Evolutionary conservation across 2,113 vertebrate genomes (phyloP).

Genomic region (Periophthalmodon schlosseri): DNA sequence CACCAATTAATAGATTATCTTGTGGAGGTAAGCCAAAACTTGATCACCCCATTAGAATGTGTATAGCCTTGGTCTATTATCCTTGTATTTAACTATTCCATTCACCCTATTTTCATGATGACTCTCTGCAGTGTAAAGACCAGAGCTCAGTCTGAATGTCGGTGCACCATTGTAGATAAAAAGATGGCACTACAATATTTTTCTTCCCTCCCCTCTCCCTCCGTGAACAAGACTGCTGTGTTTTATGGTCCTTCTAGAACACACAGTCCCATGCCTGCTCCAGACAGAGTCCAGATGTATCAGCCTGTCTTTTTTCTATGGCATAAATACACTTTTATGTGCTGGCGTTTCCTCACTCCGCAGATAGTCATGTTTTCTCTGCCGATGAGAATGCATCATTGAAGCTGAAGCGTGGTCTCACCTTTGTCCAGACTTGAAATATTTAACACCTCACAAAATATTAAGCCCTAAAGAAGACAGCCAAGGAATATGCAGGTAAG

Average conservation of each 20-base stretch:
- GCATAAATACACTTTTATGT: conserved; percentile 45
- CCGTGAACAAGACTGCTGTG: conserved; percentile 21
- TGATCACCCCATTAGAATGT: background rate
- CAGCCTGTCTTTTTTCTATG: conserved; percentile 24
- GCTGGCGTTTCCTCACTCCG: conserved; percentile 25
- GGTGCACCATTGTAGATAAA: background rate
- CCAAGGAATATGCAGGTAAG: background rate
- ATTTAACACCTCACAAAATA: conserved; percentile 15
- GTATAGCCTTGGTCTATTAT: background rate
- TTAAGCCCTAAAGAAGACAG: background rate
- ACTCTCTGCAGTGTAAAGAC: background rate
- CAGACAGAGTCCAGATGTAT: conserved; percentile 51
- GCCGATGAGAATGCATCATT: conserved; percentile 6
- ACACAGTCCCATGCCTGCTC: conserved; percentile 39
- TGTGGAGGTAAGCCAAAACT: background rate
- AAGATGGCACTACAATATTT: conserved; percentile 4
- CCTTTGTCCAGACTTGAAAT: conserved; percentile 18
- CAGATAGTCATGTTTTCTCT: conserved; percentile 21
- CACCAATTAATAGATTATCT: no score
- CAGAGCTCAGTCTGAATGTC: background rate
- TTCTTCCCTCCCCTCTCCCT: background rate
- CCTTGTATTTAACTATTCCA: background rate
- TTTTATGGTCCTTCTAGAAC: conserved; percentile 46
- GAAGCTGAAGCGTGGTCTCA: conserved; percentile 12
- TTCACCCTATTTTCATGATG: background rate